phyloP scores from a whole-genome alignment of 2,113 vertebrate genomes.

The Pelvicachromis taeniatus region DNA sequence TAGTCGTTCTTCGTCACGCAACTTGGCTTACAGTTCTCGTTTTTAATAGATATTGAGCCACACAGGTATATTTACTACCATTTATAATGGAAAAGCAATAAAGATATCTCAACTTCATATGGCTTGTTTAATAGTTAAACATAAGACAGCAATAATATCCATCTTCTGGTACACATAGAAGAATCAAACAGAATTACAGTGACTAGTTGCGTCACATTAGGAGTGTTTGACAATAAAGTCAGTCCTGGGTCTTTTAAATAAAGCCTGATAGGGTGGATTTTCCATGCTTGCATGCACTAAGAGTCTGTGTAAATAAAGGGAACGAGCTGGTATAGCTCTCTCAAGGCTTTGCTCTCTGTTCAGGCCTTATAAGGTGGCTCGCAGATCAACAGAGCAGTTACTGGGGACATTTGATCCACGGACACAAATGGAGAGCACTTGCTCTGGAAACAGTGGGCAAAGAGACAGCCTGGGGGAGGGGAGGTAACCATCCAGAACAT shows the following conservation, averaged over 20 bases:
- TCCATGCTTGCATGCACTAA: constrained; percentile 46
- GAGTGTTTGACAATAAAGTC: constrained; percentile 1
- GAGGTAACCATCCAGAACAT: constrained; percentile 34
- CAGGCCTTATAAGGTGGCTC: constrained; percentile 73
- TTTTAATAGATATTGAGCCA: background rate
- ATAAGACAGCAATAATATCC: background rate
- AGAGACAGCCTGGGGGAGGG: constrained; percentile 10
- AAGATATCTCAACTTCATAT: background rate
- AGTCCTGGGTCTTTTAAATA: constrained; percentile 21
- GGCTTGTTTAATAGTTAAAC: background rate
- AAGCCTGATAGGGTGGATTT: constrained; percentile 43
- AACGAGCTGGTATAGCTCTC: constrained; percentile 45
- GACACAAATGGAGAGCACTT: constrained; percentile 71
- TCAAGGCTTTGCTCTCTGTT: constrained; percentile 37
- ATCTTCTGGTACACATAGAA: background rate
- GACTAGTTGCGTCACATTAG: background rate
- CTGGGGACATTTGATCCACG: constrained; percentile 66
- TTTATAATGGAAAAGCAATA: constrained; percentile 13
- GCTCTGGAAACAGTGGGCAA: constrained; percentile 57
- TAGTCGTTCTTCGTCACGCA: too few relatives aligned
- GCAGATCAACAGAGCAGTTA: constrained; percentile 53
- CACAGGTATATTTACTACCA: background rate
- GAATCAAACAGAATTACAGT: background rate
- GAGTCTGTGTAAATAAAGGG: constrained; percentile 65
- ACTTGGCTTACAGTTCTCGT: too few relatives aligned